Percentiles rank a stretch among this genome's conserved stretches.
These are phyloP conservation scores for Homalodisca vitripennis DNA, from an alignment of 1,140 invertebrate genomes.

Conservation along the genomic window DNA sequence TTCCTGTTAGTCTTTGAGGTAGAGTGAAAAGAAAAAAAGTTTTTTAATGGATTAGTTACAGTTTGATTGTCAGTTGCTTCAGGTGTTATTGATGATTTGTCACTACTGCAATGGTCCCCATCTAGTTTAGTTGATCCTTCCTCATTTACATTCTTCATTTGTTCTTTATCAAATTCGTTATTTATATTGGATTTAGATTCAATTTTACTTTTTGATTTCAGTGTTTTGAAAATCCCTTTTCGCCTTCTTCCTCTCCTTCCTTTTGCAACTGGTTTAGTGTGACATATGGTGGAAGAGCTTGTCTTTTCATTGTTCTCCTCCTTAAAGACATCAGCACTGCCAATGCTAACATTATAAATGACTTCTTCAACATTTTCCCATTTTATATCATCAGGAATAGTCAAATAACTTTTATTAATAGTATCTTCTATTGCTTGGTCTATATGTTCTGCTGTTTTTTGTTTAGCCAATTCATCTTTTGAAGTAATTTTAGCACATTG, in stretches of 20 bases:
- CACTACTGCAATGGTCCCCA: no score
- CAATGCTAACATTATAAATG: conserved; percentile 6
- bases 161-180: no score
- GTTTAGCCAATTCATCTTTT: neutral
- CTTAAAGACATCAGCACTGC: neutral
- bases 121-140: no score
- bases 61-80: no score
- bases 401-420: neutral
- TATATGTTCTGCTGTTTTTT: conserved; percentile 1
- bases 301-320: neutral
- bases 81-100: no score
- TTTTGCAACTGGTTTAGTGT: neutral
- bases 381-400: neutral
- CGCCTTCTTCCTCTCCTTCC: neutral
- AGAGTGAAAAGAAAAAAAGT: no score
- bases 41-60: no score
- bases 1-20: no score
- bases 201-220: neutral
- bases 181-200: no score
- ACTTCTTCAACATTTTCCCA: neutral
- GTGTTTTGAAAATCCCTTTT: neutral
- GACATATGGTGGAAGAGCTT: neutral
- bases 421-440: neutral
- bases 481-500: no score
- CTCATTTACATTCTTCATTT: no score